Evolutionary conservation across 2,113 vertebrate genomes (phyloP), one percentile per base, ranked within the genome.

Genomic region (Microcebus lehilahytsara): DNA sequence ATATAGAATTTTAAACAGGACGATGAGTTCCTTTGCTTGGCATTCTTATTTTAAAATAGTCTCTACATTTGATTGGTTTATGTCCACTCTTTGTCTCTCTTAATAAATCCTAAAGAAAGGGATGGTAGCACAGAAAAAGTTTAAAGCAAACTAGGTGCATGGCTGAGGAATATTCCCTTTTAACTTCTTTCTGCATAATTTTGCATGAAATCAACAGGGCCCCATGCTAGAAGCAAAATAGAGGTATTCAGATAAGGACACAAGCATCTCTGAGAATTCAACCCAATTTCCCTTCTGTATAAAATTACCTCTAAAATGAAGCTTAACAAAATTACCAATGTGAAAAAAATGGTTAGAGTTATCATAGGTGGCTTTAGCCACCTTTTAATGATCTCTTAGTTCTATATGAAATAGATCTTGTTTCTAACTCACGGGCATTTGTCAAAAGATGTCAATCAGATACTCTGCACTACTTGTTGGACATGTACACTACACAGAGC

Each of bases 381-480:
- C n/a, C 74, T 88, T 96, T 93, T 83, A 91, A 95, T 95, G 93
- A 89, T 51, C 62, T 64, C 46, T 60, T 42, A 64, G 58, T 5
- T 69, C 86, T 96, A 16, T 37, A 17, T 51, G 34, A 86, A 90
- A 37, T 66, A 30, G 40, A 87, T 71, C 20, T 71, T 96, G 4
- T 93, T 97, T 75, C 53, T 96, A 86, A 94, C 6, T 77, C 62
- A 85, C 42, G 11, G 77, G 20, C 22, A 67, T 87, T 96, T 89
- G 71, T 94, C 62, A 93, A 77, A 89, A 86, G 19, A 22, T n/a
- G 6, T 62, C 71, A 66, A 51, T 30, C 25, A 84, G 37, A 13
- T 20, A 17, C 9, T 96, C 30, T 90, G 74, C 4, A 62, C 19
- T 60, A 37, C 42, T 91, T 85, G 5, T 20, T 30, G 12, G 91